These are phyloP conservation scores for Brenthis hecate DNA, from an alignment of 2,888 invertebrate genomes.

Conservation along the genomic window DNA sequence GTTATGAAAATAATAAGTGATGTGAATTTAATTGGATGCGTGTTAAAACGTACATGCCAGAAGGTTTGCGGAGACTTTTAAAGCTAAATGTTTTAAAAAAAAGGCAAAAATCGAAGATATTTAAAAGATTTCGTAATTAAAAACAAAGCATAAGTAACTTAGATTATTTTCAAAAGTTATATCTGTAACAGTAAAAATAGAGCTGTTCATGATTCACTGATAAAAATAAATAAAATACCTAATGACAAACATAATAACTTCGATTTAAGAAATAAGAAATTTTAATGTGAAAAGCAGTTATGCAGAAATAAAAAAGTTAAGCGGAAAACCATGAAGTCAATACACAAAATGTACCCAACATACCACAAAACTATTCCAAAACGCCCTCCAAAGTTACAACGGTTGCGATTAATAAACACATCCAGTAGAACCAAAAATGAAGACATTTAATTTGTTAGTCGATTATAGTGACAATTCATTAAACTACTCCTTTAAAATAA, in stretches of 20 bases:
- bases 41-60: neutral
- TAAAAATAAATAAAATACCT: too few species aligned
- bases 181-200: too few species aligned
- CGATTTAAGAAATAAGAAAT: neutral
- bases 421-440: conserved; percentile 42
- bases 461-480: conserved; percentile 37
- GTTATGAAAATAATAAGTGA: neutral
- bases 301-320: conserved; percentile 30
- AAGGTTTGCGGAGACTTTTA: too few species aligned
- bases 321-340: conserved; percentile 34
- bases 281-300: neutral
- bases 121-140: too few species aligned
- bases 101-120: too few species aligned
- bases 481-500: conserved; percentile 36
- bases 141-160: too few species aligned
- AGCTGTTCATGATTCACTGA: too few species aligned
- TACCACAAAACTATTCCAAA: conserved; percentile 58
- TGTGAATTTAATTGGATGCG: neutral
- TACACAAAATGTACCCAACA: conserved; percentile 79
- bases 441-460: conserved; percentile 40
- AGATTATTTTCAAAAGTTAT: too few species aligned
- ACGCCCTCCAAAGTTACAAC: conserved; percentile 41
- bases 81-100: too few species aligned
- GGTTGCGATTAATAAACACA: conserved; percentile 41
- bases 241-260: too few species aligned